Evolutionary conservation across 2,797 vertebrate genomes (phyloP).

Genomic region (Spea hammondii): DNA sequence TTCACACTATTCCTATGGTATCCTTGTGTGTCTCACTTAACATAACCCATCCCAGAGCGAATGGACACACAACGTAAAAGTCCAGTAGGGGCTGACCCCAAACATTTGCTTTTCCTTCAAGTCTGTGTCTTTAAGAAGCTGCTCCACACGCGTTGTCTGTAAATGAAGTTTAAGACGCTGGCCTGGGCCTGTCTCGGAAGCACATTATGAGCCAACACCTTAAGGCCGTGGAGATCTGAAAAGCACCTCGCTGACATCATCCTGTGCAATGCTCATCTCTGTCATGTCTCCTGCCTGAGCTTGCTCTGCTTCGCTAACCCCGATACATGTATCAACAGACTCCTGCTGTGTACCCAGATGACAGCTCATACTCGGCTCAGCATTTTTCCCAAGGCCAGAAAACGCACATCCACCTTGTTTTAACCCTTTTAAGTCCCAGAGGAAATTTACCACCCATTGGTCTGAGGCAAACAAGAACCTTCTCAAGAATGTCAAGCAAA

Average conservation of each 20-base stretch:
- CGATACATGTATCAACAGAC: slow-evolving; percentile 10
- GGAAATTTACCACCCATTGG: too few relatives aligned
- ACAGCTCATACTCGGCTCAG: background rate
- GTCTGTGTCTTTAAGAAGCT: too few relatives aligned
- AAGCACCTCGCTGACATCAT: slow-evolving; percentile 22
- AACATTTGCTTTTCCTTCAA: too few relatives aligned
- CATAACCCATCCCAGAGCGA: too few relatives aligned
- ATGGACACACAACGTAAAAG: too few relatives aligned
- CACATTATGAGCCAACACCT: slow-evolving; percentile 20
- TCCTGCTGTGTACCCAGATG: background rate
- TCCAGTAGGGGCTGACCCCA: too few relatives aligned
- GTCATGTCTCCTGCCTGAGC: slow-evolving; percentile 24
- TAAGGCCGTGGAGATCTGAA: background rate
- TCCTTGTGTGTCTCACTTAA: too few relatives aligned
- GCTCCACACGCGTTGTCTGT: background rate
- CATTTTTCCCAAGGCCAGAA: background rate
- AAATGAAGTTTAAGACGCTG: background rate
- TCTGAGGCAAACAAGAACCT: too few relatives aligned
- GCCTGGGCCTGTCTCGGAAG: slow-evolving; percentile 25
- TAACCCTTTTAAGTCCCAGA: background rate
- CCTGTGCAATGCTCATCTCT: slow-evolving; percentile 10
- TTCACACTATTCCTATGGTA: too few relatives aligned
- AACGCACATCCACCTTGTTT: background rate
- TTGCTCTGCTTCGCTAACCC: slow-evolving; percentile 7
- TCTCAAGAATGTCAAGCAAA: too few relatives aligned